These are phyloP conservation scores for Formicarius rufipectus DNA, from an alignment of 2,113 vertebrate genomes.

Conservation along the genomic window DNA sequence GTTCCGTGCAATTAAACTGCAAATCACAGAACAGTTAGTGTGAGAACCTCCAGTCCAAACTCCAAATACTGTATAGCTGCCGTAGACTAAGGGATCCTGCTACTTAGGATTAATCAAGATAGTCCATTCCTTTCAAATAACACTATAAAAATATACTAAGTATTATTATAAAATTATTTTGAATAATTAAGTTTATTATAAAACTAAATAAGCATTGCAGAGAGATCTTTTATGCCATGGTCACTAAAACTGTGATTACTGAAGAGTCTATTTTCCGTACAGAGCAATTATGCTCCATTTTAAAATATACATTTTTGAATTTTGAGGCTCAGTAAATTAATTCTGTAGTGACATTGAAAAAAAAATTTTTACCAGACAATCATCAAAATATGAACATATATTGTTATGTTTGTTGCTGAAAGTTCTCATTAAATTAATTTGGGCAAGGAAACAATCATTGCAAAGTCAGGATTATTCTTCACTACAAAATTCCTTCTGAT, in stretches of 20 bases:
- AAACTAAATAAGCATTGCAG: neutral
- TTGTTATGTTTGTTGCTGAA: neutral
- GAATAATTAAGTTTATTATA: neutral
- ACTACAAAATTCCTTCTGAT: neutral
- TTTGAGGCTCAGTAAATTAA: neutral
- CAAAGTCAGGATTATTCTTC: neutral
- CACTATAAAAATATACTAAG: neutral
- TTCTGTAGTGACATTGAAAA: neutral
- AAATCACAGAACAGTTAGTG: no score
- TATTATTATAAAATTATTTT: neutral
- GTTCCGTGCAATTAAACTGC: neutral
- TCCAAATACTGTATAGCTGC: neutral
- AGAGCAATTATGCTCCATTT: neutral
- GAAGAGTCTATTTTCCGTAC: neutral
- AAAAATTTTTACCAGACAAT: neutral
- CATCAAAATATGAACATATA: neutral
- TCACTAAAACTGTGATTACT: neutral
- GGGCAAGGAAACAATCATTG: neutral
- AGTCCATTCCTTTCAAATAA: conserved; percentile 1
- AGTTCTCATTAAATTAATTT: neutral
- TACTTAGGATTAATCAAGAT: neutral
- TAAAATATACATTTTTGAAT: neutral
- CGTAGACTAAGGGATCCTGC: neutral
- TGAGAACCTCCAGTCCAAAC: neutral
- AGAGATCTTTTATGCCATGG: neutral